A percentile compares a stretch with the other conserved stretches of the same genome.
These are phyloP conservation scores for Hyles vespertilio DNA, from an alignment of 1,140 invertebrate genomes.

Conservation along the genomic window DNA sequence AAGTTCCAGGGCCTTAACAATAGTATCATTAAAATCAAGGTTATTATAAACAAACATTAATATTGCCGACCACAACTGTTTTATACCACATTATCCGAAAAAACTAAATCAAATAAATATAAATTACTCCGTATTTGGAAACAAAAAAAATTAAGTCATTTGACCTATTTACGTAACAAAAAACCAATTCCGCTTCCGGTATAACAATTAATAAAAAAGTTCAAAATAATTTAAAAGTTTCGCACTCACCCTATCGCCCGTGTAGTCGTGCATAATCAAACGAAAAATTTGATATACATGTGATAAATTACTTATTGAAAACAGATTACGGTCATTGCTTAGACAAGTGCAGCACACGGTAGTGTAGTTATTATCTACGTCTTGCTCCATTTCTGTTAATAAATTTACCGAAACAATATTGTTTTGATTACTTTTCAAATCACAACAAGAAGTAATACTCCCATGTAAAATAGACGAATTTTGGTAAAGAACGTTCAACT, in stretches of 20 bases:
- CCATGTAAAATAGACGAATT: conserved; percentile 74
- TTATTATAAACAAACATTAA: too few relatives aligned
- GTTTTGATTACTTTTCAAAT: conserved; percentile 45
- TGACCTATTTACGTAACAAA: conserved; percentile 22
- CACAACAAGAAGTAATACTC: conserved; percentile 74
- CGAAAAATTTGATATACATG: conserved; percentile 52
- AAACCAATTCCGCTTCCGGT: not conserved
- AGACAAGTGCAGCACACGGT: conserved; percentile 55
- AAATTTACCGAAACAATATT: conserved; percentile 16
- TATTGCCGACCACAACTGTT: too few relatives aligned
- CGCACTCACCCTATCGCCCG: conserved; percentile 54
- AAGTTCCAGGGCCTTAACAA: too few relatives aligned
- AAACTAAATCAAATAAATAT: not conserved
- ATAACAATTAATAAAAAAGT: not conserved
- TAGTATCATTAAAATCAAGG: too few relatives aligned
- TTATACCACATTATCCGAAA: too few relatives aligned
- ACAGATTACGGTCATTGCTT: conserved; percentile 56
- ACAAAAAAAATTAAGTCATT: not conserved
- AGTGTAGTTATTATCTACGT: conserved; percentile 46
- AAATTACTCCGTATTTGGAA: not conserved
- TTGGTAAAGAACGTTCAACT: conserved; percentile 51
- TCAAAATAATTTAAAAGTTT: conserved; percentile 20
- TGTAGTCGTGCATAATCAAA: conserved; percentile 57
- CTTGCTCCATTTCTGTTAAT: conserved; percentile 56
- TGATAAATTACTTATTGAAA: conserved; percentile 38